Base-by-base conservation (phyloP, 2,797 vertebrate genomes). In the Halcyon badia region DNA sequence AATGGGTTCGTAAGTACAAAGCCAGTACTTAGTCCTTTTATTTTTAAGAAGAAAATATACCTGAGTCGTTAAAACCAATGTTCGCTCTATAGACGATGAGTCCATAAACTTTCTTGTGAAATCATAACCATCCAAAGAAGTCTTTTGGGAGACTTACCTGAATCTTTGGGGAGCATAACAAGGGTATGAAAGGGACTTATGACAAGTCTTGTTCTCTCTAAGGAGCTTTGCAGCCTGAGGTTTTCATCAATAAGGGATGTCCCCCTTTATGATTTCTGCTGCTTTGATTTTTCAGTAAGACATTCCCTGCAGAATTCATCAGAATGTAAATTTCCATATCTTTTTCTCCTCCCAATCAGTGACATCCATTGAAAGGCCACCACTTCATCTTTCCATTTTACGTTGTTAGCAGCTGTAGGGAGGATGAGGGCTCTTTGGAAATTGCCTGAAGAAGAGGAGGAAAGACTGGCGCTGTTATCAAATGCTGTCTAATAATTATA, bases 341-440 rank as follows among this genome's bases (percentile, higher is more conserved):
- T 85, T n/a, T 92, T 96, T 96, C 90, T 97, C 92, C 86, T 98
- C 89, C 83, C 81, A 85, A 24, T 96, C 93, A 92, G 81, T 93
- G 88, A 44, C 58, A 96, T 91, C 82, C 84, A 89, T 91, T 87
- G 86, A 91, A 94, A 96, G 90, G 68, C 70, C 58, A 76, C 66
- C 79, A 71, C 87, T 95, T 97, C 82, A 81, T 90, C 69, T 95
- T 91, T 84, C 88, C 62, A 80, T 94, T 89, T 95, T 79, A 58
- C 65, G 81, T 95, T 97, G 90, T 94, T 94, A 94, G 70, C 80
- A 90, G 83, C 81, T 95, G n/a, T 94, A 96, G 65, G 82, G 58
- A 94, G 73, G 49, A 88, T 83, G 78, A 96, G 51, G 79, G 44
- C 21, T 89, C 87, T 97, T 97, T 96, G 81, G 94, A 96, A 97